These are phyloP conservation scores for Malurus leucopterus DNA, from an alignment of 2,797 vertebrate species.

Conservation along the genomic window DNA sequence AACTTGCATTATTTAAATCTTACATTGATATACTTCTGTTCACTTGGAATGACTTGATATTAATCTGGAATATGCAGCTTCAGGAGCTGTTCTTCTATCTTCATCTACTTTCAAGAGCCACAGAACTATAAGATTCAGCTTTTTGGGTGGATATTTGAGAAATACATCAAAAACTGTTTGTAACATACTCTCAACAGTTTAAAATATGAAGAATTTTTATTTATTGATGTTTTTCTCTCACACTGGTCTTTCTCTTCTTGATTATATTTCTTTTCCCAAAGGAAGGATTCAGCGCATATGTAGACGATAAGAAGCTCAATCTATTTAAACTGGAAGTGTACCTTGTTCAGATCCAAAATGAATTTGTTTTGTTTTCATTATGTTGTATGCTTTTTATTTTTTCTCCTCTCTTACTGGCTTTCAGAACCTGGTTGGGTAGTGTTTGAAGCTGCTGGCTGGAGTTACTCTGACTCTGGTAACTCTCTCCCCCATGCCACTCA, in stretches of 20 bases:
- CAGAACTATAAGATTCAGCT: neutral
- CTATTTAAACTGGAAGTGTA: neutral
- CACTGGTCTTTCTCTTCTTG: neutral
- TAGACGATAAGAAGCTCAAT: neutral
- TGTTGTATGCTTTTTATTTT: neutral
- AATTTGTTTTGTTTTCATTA: neutral
- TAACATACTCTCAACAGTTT: neutral
- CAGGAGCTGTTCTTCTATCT: neutral
- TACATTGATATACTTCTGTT: neutral
- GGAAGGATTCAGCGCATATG: neutral
- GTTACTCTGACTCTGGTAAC: neutral
- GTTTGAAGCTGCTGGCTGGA: neutral
- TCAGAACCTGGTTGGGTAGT: neutral
- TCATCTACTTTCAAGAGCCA: neutral
- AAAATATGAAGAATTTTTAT: neutral
- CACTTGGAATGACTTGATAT: neutral
- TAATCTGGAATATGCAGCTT: neutral
- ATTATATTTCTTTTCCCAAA: neutral
- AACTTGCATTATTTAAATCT: neutral
- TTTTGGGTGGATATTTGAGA: neutral
- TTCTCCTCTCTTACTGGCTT: rapidly evolving
- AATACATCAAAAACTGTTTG: neutral
- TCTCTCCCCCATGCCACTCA: neutral
- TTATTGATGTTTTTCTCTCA: neutral
- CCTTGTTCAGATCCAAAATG: neutral